Conservation (phyloP, 2,113 vertebrate species). For the Macquaria australasica region DNA sequence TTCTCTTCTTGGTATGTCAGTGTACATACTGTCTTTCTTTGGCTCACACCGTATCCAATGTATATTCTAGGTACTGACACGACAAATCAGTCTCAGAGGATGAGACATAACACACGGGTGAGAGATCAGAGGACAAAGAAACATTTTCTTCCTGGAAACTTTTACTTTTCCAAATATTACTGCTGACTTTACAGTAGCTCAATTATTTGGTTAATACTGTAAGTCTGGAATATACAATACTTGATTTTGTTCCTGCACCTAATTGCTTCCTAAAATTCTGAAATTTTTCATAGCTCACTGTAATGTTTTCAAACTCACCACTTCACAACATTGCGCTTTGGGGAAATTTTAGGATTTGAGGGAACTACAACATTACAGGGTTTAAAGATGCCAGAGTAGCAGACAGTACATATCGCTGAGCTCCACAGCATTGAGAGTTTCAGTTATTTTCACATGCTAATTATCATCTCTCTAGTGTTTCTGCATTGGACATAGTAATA, state of each 20-base stretch:
- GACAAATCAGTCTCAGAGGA: background rate
- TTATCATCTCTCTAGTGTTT: background rate
- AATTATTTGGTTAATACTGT: background rate
- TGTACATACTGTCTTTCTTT: background rate
- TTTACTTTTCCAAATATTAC: background rate
- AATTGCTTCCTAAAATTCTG: background rate
- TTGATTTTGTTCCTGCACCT: background rate
- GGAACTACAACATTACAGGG: background rate
- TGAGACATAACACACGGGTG: background rate
- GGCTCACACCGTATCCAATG: background rate
- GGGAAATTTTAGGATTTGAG: background rate
- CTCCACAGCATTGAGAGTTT: background rate
- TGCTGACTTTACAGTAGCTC: background rate
- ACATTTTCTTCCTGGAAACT: background rate
- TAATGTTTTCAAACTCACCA: background rate
- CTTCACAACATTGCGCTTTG: background rate
- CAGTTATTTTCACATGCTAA: background rate
- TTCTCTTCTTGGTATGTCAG: background rate
- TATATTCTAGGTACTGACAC: background rate
- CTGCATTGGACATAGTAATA: background rate
- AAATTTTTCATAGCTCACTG: background rate
- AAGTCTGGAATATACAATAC: background rate
- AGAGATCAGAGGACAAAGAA: background rate
- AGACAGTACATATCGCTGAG: background rate
- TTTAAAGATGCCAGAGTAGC: background rate